Base-by-base conservation (phyloP, 2,113 vertebrate species). In the Zapornia atra region DNA sequence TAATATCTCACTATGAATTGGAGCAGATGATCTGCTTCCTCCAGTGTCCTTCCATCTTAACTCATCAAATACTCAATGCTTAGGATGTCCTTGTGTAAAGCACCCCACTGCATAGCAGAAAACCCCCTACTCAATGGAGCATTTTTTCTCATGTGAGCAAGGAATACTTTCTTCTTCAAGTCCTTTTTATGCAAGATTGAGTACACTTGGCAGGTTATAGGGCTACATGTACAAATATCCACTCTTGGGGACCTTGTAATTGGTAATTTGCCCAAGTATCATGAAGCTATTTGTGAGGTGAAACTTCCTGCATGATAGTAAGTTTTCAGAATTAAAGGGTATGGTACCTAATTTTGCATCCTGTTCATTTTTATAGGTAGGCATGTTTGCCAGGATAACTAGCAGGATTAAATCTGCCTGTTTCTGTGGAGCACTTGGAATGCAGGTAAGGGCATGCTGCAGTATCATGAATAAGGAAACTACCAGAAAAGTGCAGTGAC, bases 241-340 rank as follows among this genome's bases (percentile, higher is more conserved):
- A 19, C 8, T 3, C 66, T 46, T 83, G 78, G 59, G 78, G n/a
- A 82, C 70, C 44, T 50, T 24, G 28, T 46, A 31, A 4, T 3
- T 44, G 66, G 19, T 53, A 46, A 51, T 80, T 63, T 90, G n/a
- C 36, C 25, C 82, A 16, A 70, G n/a, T 77, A 40, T 69, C 61
- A 50, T 34, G 63, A 68, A 92, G 56, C 46, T 70, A 19, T 54
- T 73, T 63, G 25, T 69, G 40, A 54, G 14, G 29, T 40, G 40
- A 63, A 90, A 34, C 17, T 36, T n/a, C 5, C 2, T 3, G 9
- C 1, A 0, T 10, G 63, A 38, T 5, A 66, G 46, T n/a, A 42
- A 63, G 10, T 10, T 78, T 50, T 95, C 53, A 54, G 51, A 82
- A 78, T 70, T 53, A 48, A 57, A 53, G 34, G 15, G 3, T 72